Evolutionary conservation across 2,113 vertebrate genomes (phyloP).

Genomic region (Catharus fuscescens): DNA sequence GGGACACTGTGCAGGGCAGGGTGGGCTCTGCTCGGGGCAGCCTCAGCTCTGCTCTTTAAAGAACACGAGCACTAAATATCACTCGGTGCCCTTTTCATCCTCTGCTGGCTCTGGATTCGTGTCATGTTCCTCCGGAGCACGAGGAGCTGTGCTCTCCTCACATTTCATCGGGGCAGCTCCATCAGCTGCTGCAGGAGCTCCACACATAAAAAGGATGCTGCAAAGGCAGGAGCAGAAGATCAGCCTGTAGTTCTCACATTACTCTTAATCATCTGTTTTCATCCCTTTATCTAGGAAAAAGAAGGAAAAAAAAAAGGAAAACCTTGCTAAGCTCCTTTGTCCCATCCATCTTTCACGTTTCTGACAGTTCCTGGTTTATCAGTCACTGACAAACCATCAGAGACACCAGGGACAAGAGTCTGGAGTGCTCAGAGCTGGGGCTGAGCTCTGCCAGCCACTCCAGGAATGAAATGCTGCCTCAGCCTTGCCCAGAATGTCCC

Average conservation of each 20-base stretch:
- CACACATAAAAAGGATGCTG: neutral
- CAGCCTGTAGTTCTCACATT: neutral
- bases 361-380: neutral
- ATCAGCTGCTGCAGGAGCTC: neutral
- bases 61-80: neutral
- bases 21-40: neutral
- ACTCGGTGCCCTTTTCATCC: neutral
- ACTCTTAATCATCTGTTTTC: neutral
- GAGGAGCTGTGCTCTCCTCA: neutral
- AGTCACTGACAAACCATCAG: neutral
- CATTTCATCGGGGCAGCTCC: neutral
- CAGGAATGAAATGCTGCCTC: neutral
- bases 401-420: neutral
- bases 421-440: neutral
- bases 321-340: neutral
- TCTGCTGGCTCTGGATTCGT: neutral
- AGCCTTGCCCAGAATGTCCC: neutral
- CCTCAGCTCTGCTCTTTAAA: neutral
- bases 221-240: neutral
- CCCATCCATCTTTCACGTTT: fast-evolving
- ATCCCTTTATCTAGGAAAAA: neutral
- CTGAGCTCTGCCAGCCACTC: neutral
- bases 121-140: neutral
- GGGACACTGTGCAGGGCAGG: neutral
- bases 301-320: too few species aligned